Conservation (phyloP, 2,113 vertebrate genomes). For the Pituophis catenifer region DNA sequence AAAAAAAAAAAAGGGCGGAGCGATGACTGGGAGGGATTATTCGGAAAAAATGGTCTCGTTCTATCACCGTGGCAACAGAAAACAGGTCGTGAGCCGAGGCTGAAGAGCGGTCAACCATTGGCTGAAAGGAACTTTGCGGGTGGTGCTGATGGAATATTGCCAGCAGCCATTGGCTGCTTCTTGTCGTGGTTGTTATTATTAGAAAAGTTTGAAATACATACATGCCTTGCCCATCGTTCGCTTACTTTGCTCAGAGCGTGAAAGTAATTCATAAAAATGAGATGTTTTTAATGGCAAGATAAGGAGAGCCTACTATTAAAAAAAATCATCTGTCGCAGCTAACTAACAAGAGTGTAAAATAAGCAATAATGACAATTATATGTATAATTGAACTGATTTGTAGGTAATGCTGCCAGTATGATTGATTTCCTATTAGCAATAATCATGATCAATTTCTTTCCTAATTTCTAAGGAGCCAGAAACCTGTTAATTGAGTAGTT, state of each 20-base stretch:
- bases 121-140: not conserved
- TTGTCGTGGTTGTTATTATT: not conserved
- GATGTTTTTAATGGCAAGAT: not conserved
- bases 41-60: not conserved
- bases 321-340: not conserved
- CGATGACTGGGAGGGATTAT: not conserved
- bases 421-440: not conserved
- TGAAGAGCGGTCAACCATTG: not conserved
- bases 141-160: not conserved
- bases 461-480: not conserved
- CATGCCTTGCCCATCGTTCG: not conserved
- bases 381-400: not conserved
- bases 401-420: not conserved
- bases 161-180: not conserved
- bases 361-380: not conserved
- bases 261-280: not conserved
- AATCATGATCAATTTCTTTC: not conserved
- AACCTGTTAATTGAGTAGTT: not conserved
- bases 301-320: not conserved
- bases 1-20: not conserved
- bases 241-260: not conserved
- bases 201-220: not conserved
- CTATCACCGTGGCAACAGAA: not conserved
- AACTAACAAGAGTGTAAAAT: not conserved
- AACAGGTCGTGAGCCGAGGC: not conserved